Base-by-base conservation (phyloP, 2,888 invertebrate species). In the Quadriops clusia region DNA sequence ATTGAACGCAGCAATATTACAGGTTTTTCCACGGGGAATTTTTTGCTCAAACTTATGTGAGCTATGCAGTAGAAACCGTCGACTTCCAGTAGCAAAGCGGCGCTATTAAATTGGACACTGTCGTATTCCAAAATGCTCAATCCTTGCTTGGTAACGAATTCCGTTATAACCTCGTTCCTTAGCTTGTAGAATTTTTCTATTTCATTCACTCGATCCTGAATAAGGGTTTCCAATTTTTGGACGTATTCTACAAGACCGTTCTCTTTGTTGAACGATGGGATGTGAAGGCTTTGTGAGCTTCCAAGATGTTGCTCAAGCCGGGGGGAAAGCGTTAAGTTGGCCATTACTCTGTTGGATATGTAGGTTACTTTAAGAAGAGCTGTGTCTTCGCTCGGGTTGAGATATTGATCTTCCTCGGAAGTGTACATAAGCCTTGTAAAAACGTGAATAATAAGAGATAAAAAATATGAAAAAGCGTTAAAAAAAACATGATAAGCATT, bases 41-140 rank as follows among this genome's bases (percentile, higher is more conserved):
- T 47, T 5, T 46, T 41, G 27, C 53, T 66, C 43, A 70, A 59
- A 37, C 61, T 63, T 40, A 77, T 65, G 39, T 67, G 64, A 14
- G 77, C 56, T 26, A 77, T 62, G 61, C 72, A 75, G 51, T 71
- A 68, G 50, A 74, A 74, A 49, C 68, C 68, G 45, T 72, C 67
- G 54, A 68, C 65, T 54, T 73, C 70, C 53, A 73, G 68, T 14
- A 77, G 50, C 44, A 77, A 70, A 10, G 68, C 65, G 10, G 72
- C 67, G 38, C 57, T 60, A 9, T 47, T 50, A 45, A 63, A 67
- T 4, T 45, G 45, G 17, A 57, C 51, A 28, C 55, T 50, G 49
- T 70, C 68, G 49, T 65, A 68, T 44, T 70, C 68, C 13, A 68
- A 36, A 18, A 68, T 51, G 30, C 57, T 58, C 29, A 56, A 50